These are phyloP conservation scores for Mormyrops boulengeri DNA, from an alignment of 2,797 vertebrate genomes.

Conservation along the genomic window DNA sequence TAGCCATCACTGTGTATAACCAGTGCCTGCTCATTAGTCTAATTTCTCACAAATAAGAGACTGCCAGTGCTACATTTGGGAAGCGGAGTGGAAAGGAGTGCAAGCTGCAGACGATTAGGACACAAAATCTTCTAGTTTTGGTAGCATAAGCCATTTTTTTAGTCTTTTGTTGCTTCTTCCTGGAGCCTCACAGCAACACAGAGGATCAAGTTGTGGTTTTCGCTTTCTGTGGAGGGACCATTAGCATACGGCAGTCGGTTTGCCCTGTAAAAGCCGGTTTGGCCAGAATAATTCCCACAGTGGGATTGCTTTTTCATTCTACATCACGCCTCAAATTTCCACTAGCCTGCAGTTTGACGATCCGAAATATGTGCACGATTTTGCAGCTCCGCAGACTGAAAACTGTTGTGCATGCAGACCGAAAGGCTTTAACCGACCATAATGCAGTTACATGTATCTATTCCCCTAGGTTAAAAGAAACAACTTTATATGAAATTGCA, in stretches of 20 bases:
- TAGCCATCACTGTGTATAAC: background rate
- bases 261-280: background rate
- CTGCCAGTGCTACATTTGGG: background rate
- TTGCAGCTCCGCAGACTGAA: background rate
- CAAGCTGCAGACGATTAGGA: background rate
- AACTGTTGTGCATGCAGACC: background rate
- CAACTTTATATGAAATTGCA: background rate
- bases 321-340: background rate
- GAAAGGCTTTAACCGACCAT: background rate
- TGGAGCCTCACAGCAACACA: background rate
- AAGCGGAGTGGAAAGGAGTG: background rate
- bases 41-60: background rate
- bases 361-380: background rate
- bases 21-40: background rate
- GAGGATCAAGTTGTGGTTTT: background rate
- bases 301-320: background rate
- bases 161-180: background rate
- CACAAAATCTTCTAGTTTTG: background rate
- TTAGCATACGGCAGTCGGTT: background rate
- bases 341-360: background rate
- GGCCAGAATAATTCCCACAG: background rate
- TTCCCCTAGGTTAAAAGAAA: background rate
- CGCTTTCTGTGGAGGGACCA: background rate
- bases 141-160: background rate
- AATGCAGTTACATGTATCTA: background rate